A percentile compares a stretch with the other conserved stretches of the same genome.
Conservation (phyloP, 2,113 vertebrate genomes). For the Hiodon tergisus region DNA sequence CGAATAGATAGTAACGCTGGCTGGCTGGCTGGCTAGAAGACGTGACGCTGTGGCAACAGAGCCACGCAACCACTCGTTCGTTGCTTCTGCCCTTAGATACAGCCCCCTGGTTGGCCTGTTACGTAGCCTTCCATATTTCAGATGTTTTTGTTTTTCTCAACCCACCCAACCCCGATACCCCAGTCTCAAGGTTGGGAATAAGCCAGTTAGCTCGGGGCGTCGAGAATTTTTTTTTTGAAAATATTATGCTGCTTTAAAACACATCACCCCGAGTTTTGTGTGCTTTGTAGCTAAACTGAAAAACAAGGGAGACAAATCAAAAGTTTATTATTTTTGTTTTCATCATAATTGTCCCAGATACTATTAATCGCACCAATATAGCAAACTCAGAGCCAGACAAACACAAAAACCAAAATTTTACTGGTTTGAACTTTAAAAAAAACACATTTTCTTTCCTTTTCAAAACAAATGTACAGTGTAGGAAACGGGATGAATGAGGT, state of each 20-base stretch:
- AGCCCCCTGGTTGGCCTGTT: slow-evolving; percentile 65
- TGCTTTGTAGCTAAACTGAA: slow-evolving; percentile 12
- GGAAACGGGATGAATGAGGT: no score
- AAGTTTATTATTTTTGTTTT: no score
- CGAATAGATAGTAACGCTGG: slow-evolving; percentile 32
- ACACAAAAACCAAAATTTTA: no score
- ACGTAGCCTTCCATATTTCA: slow-evolving; percentile 37
- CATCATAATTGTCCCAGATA: no score
- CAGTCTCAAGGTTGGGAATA: slow-evolving; percentile 56
- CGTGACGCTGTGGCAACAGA: slow-evolving; percentile 65
- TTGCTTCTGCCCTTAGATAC: slow-evolving; percentile 67
- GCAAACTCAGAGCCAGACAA: no score
- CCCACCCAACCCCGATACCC: slow-evolving; percentile 22
- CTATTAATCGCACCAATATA: no score
- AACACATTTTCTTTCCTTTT: no score
- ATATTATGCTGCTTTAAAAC: slow-evolving; percentile 40
- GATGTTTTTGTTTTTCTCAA: slow-evolving; percentile 56
- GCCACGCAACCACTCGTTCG: slow-evolving; percentile 51
- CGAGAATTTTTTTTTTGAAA: slow-evolving; percentile 20
- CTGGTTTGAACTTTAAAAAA: no score
- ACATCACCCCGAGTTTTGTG: no score
- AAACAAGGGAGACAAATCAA: no score
- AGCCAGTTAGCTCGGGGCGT: slow-evolving; percentile 10
- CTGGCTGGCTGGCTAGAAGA: slow-evolving; percentile 42
- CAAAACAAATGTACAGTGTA: no score